phyloP scores from a whole-genome alignment of 2,113 vertebrate genomes.

The Cryptotis parvus region DNA sequence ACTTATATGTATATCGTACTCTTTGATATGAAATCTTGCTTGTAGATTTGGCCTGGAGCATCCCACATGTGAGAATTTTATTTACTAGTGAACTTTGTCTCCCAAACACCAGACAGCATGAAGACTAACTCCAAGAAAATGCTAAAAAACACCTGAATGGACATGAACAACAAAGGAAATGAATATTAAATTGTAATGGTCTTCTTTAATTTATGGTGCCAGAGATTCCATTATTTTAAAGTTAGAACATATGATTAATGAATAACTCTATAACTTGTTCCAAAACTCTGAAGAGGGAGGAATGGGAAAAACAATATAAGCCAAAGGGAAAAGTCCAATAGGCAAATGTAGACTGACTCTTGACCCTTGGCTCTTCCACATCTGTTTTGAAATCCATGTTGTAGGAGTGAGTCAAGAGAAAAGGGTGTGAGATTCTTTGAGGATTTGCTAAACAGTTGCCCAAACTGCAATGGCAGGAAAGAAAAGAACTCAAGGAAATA shows the following conservation, averaged over 20 bases:
- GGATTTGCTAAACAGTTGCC: conserved; percentile 29
- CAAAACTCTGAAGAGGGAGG: conserved; percentile 59
- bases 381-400: conserved; percentile 56
- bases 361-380: conserved; percentile 41
- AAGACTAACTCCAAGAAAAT: background rate
- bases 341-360: conserved; percentile 43
- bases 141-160: background rate
- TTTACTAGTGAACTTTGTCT: conserved; percentile 2
- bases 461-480: background rate
- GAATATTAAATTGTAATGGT: conserved; percentile 14
- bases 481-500: conserved; percentile 23
- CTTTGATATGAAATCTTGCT: background rate
- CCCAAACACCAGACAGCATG: background rate
- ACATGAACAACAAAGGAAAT: background rate
- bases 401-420: conserved; percentile 3
- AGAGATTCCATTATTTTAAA: conserved; percentile 53
- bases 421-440: conserved; percentile 21
- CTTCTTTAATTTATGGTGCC: conserved; percentile 36
- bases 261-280: conserved; percentile 58
- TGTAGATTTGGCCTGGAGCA: background rate
- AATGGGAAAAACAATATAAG: conserved; percentile 58
- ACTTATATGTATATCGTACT: background rate
- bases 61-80: background rate
- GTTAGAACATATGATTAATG: conserved; percentile 51
- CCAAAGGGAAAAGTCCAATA: conserved; percentile 55